Percentiles rank a stretch among this genome's conserved stretches.
Evolutionary conservation across 2,113 vertebrate genomes (phyloP).

Genomic region (Opisthocomus hoazin): DNA sequence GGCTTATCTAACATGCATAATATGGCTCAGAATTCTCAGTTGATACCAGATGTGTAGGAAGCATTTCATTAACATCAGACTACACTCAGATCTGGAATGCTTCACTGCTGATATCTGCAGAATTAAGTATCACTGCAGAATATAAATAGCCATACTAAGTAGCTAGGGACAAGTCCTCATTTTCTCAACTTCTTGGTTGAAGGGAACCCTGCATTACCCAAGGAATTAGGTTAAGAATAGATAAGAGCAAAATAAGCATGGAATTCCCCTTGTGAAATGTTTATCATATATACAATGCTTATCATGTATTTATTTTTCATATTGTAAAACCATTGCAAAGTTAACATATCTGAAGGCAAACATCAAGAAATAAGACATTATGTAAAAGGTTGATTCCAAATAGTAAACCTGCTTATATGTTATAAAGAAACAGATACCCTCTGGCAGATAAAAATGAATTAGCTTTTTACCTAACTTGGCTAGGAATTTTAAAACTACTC

Average conservation of each 20-base stretch:
- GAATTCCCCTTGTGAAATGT: not conserved
- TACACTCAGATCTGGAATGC: not conserved
- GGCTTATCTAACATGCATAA: not conserved
- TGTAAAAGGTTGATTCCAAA: not conserved
- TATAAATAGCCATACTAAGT: not conserved
- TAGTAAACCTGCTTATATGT: not conserved
- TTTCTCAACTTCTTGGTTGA: not conserved
- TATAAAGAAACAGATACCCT: not conserved
- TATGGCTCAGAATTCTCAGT: not conserved
- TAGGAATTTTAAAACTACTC: not conserved
- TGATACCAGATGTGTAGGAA: not conserved
- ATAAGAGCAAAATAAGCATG: not conserved
- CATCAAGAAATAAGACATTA: not conserved
- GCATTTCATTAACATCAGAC: not conserved
- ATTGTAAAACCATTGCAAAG: not conserved
- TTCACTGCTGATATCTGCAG: not conserved
- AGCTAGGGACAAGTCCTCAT: not conserved
- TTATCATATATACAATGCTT: not conserved
- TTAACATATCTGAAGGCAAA: not conserved
- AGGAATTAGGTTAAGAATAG: not conserved
- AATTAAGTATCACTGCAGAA: not conserved
- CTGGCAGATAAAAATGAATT: not conserved
- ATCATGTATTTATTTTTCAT: not conserved
- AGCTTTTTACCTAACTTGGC: not conserved
- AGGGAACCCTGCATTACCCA: not conserved